phyloP scores from a whole-genome alignment of 2,888 invertebrate genomes.

The Hydriomena furcata region DNA sequence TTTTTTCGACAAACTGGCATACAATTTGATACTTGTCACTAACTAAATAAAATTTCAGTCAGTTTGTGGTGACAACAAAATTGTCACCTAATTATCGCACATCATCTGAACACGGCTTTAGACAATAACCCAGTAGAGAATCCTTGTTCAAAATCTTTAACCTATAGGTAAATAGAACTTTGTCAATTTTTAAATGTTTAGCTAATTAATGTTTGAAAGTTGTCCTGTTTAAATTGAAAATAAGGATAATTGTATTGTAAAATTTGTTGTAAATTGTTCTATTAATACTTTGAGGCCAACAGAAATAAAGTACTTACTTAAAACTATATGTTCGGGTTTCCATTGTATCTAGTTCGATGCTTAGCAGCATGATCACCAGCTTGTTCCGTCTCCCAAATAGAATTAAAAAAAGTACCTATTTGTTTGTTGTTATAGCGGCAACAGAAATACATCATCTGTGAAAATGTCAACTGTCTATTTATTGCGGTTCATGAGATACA shows the following conservation, averaged over 20 bases:
- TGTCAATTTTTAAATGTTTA: conserved; percentile 81
- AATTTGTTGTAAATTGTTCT: conserved; percentile 80
- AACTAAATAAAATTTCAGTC: too few species aligned
- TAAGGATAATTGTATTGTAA: conserved; percentile 65
- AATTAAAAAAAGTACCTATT: too few species aligned
- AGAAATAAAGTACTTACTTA: conserved; percentile 69
- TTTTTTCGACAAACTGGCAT: too few species aligned
- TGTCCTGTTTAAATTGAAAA: conserved; percentile 60
- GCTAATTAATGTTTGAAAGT: conserved; percentile 65
- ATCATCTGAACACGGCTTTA: background rate
- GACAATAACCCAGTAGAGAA: conserved; percentile 13
- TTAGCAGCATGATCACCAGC: too few species aligned
- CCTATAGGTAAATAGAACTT: conserved; percentile 47
- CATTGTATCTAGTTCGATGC: background rate
- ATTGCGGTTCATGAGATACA: too few species aligned
- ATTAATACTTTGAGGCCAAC: conserved; percentile 79
- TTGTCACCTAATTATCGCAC: too few species aligned
- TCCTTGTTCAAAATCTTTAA: conserved; percentile 12
- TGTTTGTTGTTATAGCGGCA: too few species aligned
- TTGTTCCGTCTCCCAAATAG: too few species aligned
- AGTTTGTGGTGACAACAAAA: too few species aligned
- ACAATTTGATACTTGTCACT: too few species aligned
- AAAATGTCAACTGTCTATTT: too few species aligned
- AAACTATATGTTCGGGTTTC: conserved; percentile 49
- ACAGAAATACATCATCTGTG: too few species aligned